These are phyloP conservation scores for Marcusenius ussheri DNA, from an alignment of 2,113 vertebrate species.

Conservation along the genomic window DNA sequence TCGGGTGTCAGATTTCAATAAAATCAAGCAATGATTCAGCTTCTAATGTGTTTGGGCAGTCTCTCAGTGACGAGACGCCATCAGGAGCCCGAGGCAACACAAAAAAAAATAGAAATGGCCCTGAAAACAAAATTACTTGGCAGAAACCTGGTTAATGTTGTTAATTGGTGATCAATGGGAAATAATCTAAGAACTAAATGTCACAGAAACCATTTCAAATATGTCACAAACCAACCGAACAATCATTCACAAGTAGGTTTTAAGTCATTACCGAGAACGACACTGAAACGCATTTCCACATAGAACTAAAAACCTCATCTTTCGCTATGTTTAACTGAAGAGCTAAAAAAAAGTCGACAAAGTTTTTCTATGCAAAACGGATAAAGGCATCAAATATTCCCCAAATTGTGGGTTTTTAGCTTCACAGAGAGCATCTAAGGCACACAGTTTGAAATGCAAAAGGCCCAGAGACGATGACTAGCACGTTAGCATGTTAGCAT, in stretches of 20 bases:
- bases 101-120: neutral
- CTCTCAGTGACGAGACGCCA: constrained; percentile 48
- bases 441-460: neutral
- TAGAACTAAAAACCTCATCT: neutral
- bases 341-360: neutral
- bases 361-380: neutral
- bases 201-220: neutral
- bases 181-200: neutral
- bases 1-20: constrained; percentile 31
- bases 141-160: neutral
- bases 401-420: neutral
- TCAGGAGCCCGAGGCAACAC: constrained; percentile 20
- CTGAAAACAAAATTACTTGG: neutral
- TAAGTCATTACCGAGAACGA: neutral
- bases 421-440: neutral
- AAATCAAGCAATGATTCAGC: constrained; percentile 40
- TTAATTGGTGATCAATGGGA: too few relatives aligned
- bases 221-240: neutral
- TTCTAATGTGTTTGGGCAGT: constrained; percentile 31
- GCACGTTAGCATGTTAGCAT: neutral
- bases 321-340: neutral
- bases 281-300: neutral
- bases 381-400: neutral
- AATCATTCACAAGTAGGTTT: neutral
- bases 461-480: neutral